Conservation (phyloP, 2,797 vertebrate species). For the Sarcophilus harrisii region DNA sequence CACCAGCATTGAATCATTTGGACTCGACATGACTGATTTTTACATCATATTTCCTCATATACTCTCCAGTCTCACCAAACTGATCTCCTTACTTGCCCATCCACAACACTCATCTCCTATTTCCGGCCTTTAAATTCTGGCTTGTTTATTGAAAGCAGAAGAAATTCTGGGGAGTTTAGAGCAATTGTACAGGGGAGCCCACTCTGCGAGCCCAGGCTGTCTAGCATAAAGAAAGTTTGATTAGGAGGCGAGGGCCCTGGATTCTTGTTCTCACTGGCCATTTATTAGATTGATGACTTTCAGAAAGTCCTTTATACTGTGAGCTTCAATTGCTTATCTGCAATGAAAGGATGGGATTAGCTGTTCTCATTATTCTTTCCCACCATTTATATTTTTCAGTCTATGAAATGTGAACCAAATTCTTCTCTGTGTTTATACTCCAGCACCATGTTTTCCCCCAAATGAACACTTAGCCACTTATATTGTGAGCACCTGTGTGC, state of each 20-base stretch:
- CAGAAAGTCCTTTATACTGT: neutral
- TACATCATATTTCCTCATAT: neutral
- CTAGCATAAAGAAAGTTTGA: neutral
- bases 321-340: neutral
- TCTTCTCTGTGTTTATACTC: slow-evolving; percentile 66
- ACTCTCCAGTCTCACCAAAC: neutral
- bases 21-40: neutral
- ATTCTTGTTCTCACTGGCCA: neutral
- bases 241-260: neutral
- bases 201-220: neutral
- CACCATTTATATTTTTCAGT: neutral
- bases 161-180: neutral
- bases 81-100: neutral
- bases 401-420: slow-evolving; percentile 26
- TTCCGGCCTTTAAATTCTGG: neutral
- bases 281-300: neutral
- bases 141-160: neutral
- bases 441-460: slow-evolving; percentile 82
- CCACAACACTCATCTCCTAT: neutral
- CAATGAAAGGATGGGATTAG: neutral
- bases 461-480: slow-evolving; percentile 86
- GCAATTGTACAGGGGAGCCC: too few relatives aligned
- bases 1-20: neutral
- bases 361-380: neutral
- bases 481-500: slow-evolving; percentile 91